Evolutionary conservation across 2,888 invertebrate genomes (phyloP), one percentile per base, ranked within the genome.

Genomic region (Conomelus anceps): DNA sequence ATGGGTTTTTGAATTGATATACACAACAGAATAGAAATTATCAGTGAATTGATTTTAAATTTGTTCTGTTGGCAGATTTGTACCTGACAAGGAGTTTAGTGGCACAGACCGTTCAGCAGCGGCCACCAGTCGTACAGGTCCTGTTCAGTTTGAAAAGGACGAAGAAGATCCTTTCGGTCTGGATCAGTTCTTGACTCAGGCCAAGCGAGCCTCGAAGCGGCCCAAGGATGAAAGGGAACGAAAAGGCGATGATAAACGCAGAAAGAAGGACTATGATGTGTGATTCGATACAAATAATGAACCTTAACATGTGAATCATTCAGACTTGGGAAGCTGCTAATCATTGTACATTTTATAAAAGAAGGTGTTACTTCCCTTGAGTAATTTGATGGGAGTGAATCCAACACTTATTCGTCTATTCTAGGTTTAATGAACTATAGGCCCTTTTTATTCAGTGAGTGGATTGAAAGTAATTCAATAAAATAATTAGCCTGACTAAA

Each of bases 131-230:
- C 95, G 98, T n/a, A 95, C 96, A 13, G 99, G 98, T 0, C 99
- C 99, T 0, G 99, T 99, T 23, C 98, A 99, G 94, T 99, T 99
- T 93, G 96, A 96, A 91, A 96, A 96, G 90, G 94, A 94, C 9
- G 94, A 94, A 20, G 95, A 95, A 90, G 99, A 99, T 96, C 98
- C 99, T 91, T 99, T 99, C 94, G 99, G 99, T 93, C 95, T 99
- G 92, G 99, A 99, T 94, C 98, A 98, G 94, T 99, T 99, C 95
- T 97, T 99, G 95, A 97, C 97, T 92, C 98, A 98, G 93, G 99
- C 99, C 89, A 99, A 99, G 93, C 96, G 97, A 90, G 97, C 96
- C 0, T 96, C 96, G 92, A 95, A 96, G 92, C 93, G 96, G 91
- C 94, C 96, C 4, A 95, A 95, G 91, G 96, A 96, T 17, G 91